phyloP scores from a whole-genome alignment of 2,797 vertebrate genomes.

The Morelia viridis region DNA sequence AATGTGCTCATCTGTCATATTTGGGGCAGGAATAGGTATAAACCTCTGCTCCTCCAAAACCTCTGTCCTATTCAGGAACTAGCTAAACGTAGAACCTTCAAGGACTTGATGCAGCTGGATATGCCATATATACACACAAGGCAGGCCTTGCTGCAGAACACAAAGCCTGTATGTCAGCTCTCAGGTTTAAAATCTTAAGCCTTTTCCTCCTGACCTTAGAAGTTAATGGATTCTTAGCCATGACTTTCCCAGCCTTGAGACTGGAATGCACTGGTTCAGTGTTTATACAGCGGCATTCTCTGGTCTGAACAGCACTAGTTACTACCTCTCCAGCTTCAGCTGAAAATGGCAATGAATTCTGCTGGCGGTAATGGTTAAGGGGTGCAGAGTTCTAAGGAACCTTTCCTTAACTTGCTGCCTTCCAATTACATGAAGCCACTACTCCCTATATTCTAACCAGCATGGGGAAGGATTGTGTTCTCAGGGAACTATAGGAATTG shows the following conservation, averaged over 20 bases:
- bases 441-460: no score
- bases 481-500: no score
- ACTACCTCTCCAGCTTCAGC: background rate
- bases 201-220: background rate
- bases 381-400: background rate
- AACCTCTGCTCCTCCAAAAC: background rate
- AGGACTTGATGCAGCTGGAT: background rate
- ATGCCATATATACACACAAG: background rate
- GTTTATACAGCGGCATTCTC: background rate
- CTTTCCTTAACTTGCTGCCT: background rate
- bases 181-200: background rate
- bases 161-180: background rate
- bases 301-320: background rate
- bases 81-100: background rate
- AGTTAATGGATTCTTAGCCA: background rate
- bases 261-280: background rate
- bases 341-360: background rate
- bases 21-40: background rate
- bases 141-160: background rate
- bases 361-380: background rate
- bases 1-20: background rate
- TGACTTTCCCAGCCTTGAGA: background rate
- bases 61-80: background rate
- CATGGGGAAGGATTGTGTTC: no score
- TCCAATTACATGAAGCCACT: no score